Conservation (phyloP, 2,888 invertebrate species). For the Leucozona laternaria region DNA sequence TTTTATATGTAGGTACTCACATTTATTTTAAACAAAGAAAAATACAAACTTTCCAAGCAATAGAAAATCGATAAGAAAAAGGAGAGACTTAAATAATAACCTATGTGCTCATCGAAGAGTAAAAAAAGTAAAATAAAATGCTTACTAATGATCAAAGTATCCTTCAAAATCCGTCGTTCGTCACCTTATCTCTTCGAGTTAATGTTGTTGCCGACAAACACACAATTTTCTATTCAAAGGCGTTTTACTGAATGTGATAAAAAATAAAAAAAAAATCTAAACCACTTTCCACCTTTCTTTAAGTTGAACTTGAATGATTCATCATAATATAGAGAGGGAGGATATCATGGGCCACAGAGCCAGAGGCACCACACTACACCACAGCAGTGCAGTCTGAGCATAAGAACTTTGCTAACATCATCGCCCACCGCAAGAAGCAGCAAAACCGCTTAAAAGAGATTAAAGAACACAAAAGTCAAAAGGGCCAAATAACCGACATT, state of each 20-base stretch:
- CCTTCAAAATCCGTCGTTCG: neutral
- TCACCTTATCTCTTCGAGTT: neutral
- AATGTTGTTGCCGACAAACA: slow-evolving; percentile 8
- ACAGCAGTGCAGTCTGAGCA: slow-evolving; percentile 10
- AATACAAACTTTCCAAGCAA: neutral
- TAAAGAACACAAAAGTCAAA: slow-evolving; percentile 66
- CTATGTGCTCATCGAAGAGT: neutral
- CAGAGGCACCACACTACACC: neutral
- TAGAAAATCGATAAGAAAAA: neutral
- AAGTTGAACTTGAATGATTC: slow-evolving; percentile 60
- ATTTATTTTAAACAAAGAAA: too few relatives aligned
- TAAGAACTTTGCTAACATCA: slow-evolving; percentile 49
- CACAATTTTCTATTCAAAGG: slow-evolving; percentile 24
- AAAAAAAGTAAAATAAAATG: neutral
- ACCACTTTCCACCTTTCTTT: slow-evolving; percentile 34
- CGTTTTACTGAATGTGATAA: slow-evolving; percentile 28
- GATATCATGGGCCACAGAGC: slow-evolving; percentile 9
- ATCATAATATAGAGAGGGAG: slow-evolving; percentile 9
- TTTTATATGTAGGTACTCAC: too few relatives aligned
- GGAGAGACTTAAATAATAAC: neutral
- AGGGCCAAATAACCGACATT: slow-evolving; percentile 75
- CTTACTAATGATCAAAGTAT: slow-evolving; percentile 30
- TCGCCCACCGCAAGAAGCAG: slow-evolving; percentile 47
- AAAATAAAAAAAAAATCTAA: slow-evolving; percentile 20
- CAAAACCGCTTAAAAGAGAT: slow-evolving; percentile 61